Evolutionary conservation across 2,888 invertebrate genomes (phyloP), one percentile per base, ranked within the genome.

Genomic region (Osedax frankpressi): DNA sequence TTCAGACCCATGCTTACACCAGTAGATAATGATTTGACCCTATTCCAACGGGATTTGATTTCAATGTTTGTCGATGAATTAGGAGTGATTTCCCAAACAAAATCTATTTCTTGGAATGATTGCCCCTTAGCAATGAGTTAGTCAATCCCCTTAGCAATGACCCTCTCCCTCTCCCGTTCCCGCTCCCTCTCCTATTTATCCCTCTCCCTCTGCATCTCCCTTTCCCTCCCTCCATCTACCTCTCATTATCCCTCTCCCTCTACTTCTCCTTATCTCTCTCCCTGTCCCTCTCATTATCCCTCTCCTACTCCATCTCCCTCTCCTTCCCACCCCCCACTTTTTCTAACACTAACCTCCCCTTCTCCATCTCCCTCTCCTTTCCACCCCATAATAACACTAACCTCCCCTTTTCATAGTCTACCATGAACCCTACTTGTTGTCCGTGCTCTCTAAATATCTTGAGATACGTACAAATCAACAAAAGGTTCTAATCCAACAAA

Each of bases 401-500:
- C 25, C 26, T 60, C 6, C 25, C 19, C n/a, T 28, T 65, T 14
- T 68, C 28, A 6, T 44, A 74, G 25, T 24, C 73, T 93, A 94
- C 89, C 94, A 97, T 84, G 90, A 92, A 80, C 97, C 97, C 0
- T 98, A 92, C 84, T 87, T 93, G 26, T 86, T 97, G 74, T 94
- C 93, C 2, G 87, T 96, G 70, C 86, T 93, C 70, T 88, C 90
- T 71, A 92, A 91, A 80, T 88, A 89, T 77, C 88, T 95, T 30
- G 92, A 95, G 85, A 89, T 96, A 2, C 90, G 93, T 77, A 91
- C 94, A 2, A 88, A 93, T 73, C 91, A 92, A 78, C 92, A 92
- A 0, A 88, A 89, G 71, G 86, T 90, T 60, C 88, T 90, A 76
- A 90, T 96, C 78, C 95, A 95, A 84, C 89, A 88, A 1, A 87